Evolutionary conservation across 1,140 invertebrate species (phyloP).

Genomic region (Listronotus bonariensis): DNA sequence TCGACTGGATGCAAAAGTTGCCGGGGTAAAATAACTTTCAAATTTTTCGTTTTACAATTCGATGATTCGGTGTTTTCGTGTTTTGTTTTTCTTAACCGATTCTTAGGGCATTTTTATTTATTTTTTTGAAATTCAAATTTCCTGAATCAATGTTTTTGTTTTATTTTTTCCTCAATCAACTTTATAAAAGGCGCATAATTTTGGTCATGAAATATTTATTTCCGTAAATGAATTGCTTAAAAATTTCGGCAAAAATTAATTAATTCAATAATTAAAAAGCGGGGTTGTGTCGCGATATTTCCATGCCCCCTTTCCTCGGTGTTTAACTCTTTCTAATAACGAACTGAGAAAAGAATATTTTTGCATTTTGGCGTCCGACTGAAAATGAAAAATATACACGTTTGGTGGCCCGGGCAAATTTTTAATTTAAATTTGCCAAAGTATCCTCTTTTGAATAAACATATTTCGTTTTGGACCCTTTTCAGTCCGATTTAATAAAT

Average conservation of each 20-base stretch:
- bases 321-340: slow-evolving; percentile 37
- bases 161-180: slow-evolving; percentile 29
- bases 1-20: slow-evolving; percentile 32
- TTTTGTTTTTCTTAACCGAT: slow-evolving; percentile 35
- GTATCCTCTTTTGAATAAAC: slow-evolving; percentile 49
- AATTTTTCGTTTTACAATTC: slow-evolving; percentile 31
- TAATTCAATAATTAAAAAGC: slow-evolving; percentile 44
- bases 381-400: slow-evolving; percentile 35
- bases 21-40: slow-evolving; percentile 31
- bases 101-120: slow-evolving; percentile 23
- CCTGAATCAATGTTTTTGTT: slow-evolving; percentile 20
- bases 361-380: slow-evolving; percentile 30
- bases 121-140: slow-evolving; percentile 29
- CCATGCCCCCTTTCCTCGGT: slow-evolving; percentile 14
- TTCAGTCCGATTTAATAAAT: slow-evolving; percentile 44
- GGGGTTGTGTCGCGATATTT: slow-evolving; percentile 28
- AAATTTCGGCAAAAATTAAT: slow-evolving; percentile 38
- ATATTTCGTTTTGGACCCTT: slow-evolving; percentile 46
- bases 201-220: slow-evolving; percentile 37
- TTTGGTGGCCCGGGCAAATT: slow-evolving; percentile 34
- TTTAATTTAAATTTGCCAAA: slow-evolving; percentile 48
- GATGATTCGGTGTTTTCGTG: slow-evolving; percentile 25
- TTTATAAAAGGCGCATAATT: slow-evolving; percentile 27
- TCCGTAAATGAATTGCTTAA: slow-evolving; percentile 31
- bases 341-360: slow-evolving; percentile 35